These are phyloP conservation scores for Chouioia cunea DNA, from an alignment of 2,888 invertebrate genomes.

Conservation along the genomic window DNA sequence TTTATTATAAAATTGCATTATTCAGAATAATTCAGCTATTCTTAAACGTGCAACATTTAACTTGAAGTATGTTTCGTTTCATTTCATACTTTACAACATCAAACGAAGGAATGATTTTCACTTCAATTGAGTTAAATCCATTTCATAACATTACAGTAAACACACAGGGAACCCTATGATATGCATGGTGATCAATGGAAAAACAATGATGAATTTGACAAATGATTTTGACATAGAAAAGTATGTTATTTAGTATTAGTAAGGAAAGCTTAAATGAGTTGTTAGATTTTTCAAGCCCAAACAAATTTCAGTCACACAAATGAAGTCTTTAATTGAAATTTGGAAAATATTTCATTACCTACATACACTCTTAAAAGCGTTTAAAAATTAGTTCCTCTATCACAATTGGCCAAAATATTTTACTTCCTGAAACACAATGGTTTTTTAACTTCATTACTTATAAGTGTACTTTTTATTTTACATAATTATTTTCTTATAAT, in stretches of 20 bases:
- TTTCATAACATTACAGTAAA: slow-evolving; percentile 13
- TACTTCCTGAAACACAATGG: slow-evolving; percentile 67
- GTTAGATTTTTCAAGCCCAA: slow-evolving; percentile 43
- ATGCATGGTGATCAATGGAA: slow-evolving; percentile 32
- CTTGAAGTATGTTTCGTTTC: too few species aligned
- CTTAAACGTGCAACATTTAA: too few species aligned
- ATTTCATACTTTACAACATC: too few species aligned
- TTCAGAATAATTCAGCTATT: background rate
- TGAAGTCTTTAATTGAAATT: slow-evolving; percentile 42
- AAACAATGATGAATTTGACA: slow-evolving; percentile 26
- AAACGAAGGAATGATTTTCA: too few species aligned
- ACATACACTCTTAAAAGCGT: slow-evolving; percentile 61
- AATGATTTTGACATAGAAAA: slow-evolving; percentile 37
- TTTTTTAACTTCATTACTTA: slow-evolving; percentile 36
- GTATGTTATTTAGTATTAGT: slow-evolving; percentile 46
- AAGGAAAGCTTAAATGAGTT: slow-evolving; percentile 43
- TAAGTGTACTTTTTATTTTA: slow-evolving; percentile 10
- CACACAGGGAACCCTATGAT: slow-evolving; percentile 48
- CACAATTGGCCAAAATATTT: slow-evolving; percentile 62
- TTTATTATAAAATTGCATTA: too few species aligned
- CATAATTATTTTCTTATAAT: slow-evolving; percentile 6
- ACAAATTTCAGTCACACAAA: slow-evolving; percentile 46
- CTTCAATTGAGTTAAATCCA: background rate
- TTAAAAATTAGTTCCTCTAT: slow-evolving; percentile 63
- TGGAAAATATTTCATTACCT: slow-evolving; percentile 60